Base-by-base conservation (phyloP, 2,888 invertebrate genomes). In the Leptinotarsa rubiginosa region DNA sequence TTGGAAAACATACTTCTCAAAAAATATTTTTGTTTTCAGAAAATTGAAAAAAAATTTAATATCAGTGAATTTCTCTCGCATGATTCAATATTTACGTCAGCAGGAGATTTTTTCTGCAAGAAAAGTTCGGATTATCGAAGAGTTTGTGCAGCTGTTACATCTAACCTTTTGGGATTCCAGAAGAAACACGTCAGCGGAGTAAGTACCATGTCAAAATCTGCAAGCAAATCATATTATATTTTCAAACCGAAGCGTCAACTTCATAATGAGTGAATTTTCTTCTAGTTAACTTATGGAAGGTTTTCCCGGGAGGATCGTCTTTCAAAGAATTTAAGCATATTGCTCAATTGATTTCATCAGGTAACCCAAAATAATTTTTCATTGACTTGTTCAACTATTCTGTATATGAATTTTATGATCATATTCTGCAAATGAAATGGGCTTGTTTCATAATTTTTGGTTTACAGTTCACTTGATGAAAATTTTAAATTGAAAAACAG, bases 291-390 rank as follows among this genome's bases (percentile, higher is more conserved):
- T 65, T 75, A 15, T 52, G 72, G 2, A 47, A 52, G n/a, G 20
- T 59, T 25, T 77, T 72, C 0, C 90, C 90, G 59, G 90, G 90
- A 0, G 90, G 91, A 3, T 87, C 89, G 0, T 89, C 90, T 0
- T 85, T 89, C 0, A 87, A 88, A 78, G 89, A 90, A 81, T 77
- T 90, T 10, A 84, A 89, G 12, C 91, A 91, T 81, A 90, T 88
- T 79, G 89, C 89, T 0, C 90, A 91, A 78, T 79, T 88, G 16
- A 88, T 88, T 78, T 88, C 88, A 56, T 88, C 89, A 0, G 86
- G 86, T 15, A 87, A 86, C 3, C 1, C 31, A 31, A 22, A 62
- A 25, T 50, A 18, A 47, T 20, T 16, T 2, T 49, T 49, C 49
- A 49, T 13, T 16, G 3, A 16, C 49, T 4, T 16, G 4, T 31